phyloP scores from a whole-genome alignment of 2,113 vertebrate species.

The Uropsilus gracilis region DNA sequence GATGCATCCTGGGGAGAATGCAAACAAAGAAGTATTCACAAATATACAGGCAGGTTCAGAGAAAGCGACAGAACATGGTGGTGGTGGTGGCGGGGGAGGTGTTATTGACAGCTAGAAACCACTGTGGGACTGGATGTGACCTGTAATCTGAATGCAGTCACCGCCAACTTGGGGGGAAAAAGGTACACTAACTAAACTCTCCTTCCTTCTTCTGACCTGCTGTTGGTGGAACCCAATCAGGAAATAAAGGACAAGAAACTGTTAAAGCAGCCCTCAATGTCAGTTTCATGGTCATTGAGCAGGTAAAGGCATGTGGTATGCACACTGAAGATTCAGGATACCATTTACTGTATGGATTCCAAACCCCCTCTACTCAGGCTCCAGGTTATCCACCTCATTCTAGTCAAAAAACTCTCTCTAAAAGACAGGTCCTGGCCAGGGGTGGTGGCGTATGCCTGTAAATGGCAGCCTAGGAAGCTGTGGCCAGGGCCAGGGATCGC shows the following conservation, averaged over 20 bases:
- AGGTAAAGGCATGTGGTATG: not conserved
- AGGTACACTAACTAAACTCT: not conserved
- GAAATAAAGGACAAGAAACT: not conserved
- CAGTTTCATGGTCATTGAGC: not conserved
- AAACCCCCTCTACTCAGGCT: not conserved
- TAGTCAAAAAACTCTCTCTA: not conserved
- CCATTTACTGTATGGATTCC: not conserved
- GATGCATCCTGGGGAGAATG: not conserved
- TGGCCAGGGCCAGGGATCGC: too few relatives aligned
- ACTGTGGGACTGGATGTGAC: not conserved
- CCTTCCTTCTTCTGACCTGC: not conserved
- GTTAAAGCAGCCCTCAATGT: not conserved
- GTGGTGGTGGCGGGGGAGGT: too few relatives aligned
- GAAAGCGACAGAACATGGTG: not conserved
- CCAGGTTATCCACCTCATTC: not conserved
- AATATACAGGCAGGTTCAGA: not conserved
- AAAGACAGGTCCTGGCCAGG: not conserved
- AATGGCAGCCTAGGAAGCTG: too few relatives aligned
- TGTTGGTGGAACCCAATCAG: not conserved
- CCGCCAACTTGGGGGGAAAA: rapidly evolving
- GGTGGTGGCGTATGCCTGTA: too few relatives aligned
- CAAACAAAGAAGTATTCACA: not conserved
- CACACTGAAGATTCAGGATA: not conserved
- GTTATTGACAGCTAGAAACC: not conserved
- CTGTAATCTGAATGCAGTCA: not conserved